Percentiles rank a stretch among this genome's conserved stretches.
These are phyloP conservation scores for Synergus itoensis DNA, from an alignment of 2,888 invertebrate species.

Conservation along the genomic window DNA sequence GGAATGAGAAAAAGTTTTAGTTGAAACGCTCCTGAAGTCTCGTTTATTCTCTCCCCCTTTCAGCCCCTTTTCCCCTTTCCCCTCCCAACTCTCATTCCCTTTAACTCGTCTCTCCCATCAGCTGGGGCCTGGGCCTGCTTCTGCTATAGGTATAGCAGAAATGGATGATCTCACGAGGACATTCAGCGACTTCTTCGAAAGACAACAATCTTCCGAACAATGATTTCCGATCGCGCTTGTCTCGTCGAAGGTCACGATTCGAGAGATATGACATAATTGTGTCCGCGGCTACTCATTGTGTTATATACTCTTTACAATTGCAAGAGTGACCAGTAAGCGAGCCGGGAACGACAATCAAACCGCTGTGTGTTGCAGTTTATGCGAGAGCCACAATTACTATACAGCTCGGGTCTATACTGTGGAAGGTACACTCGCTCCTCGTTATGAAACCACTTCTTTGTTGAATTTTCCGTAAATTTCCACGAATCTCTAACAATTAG, in stretches of 20 bases:
- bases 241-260: neutral
- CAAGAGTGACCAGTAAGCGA: neutral
- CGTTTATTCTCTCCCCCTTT: conserved; percentile 20
- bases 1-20: neutral
- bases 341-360: neutral
- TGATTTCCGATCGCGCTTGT: conserved; percentile 11
- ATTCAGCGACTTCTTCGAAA: neutral
- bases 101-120: conserved; percentile 53
- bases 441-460: neutral
- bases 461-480: conserved; percentile 10
- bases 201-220: conserved; percentile 12
- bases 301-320: neutral
- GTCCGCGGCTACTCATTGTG: neutral
- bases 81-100: neutral
- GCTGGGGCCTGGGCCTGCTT: conserved; percentile 56
- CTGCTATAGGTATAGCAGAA: conserved; percentile 54
- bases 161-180: conserved; percentile 14
- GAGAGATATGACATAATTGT: neutral
- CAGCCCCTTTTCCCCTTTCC: conserved; percentile 23
- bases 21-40: conserved; percentile 35
- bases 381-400: neutral
- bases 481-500: neutral
- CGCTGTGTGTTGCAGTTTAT: neutral
- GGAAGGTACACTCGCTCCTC: neutral
- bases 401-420: neutral